Percentiles rank a stretch among this genome's conserved stretches.
Evolutionary conservation across 1,140 invertebrate genomes (phyloP).

Genomic region (Tetranychus urticae): DNA sequence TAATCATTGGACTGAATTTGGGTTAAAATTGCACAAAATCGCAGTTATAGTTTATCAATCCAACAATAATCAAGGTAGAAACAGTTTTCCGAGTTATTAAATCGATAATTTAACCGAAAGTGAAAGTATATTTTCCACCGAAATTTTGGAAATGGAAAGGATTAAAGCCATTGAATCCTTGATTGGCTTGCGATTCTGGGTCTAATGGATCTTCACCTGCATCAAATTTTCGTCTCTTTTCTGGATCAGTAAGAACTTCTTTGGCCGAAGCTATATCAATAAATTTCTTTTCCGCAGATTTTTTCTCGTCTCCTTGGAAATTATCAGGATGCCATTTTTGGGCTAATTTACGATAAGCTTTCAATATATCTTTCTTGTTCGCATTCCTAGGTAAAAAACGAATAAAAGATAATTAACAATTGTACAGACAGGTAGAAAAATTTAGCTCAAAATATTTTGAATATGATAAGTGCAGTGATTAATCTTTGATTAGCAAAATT

Average conservation of each 20-base stretch:
- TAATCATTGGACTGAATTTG: too few species aligned
- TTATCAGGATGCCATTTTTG: conserved; percentile 99
- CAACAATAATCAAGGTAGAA: too few species aligned
- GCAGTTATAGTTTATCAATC: too few species aligned
- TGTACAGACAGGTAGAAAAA: not conserved
- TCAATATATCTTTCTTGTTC: conserved; percentile 71
- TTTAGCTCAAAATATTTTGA: not conserved
- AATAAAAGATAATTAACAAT: too few species aligned
- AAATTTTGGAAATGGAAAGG: not conserved
- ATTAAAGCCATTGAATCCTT: not conserved
- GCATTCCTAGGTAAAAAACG: conserved; percentile 29
- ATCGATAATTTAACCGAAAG: not conserved
- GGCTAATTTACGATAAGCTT: conserved; percentile 89
- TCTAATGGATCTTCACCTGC: conserved; percentile 88
- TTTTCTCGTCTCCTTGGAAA: conserved; percentile 64
- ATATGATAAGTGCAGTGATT: too few species aligned
- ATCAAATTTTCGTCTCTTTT: conserved; percentile 80
- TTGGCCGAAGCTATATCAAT: conserved; percentile 98
- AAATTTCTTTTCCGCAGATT: conserved; percentile 87
- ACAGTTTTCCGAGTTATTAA: too few species aligned
- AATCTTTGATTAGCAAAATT: conserved; percentile 1
- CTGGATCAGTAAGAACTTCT: conserved; percentile 61
- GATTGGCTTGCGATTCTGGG: conserved; percentile 20
- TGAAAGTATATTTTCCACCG: not conserved
- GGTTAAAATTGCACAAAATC: too few species aligned